These are phyloP conservation scores for Phania funesta DNA, from an alignment of 2,888 invertebrate species.

Conservation along the genomic window DNA sequence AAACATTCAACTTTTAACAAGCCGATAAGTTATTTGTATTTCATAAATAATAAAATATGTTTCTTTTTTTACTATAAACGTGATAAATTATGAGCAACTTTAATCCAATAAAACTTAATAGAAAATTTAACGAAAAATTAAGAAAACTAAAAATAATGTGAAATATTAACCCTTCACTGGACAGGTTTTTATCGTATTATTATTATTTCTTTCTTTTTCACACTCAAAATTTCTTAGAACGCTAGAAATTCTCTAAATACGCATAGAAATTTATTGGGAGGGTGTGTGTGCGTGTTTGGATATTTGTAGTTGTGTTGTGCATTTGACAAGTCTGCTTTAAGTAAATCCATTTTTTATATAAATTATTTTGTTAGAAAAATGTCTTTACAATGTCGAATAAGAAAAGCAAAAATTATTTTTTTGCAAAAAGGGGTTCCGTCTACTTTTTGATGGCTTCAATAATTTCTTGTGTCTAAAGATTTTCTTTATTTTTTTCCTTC, in stretches of 20 bases:
- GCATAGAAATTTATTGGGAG: not conserved
- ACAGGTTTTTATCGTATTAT: not conserved
- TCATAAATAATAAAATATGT: slow-evolving; percentile 25
- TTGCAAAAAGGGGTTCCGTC: too few species aligned
- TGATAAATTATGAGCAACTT: slow-evolving; percentile 48
- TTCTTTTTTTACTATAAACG: slow-evolving; percentile 15
- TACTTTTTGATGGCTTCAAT: too few species aligned
- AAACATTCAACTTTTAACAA: not conserved
- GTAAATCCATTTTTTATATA: slow-evolving; percentile 14
- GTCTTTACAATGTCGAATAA: not conserved
- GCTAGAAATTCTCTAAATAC: not conserved
- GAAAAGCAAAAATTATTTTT: too few species aligned
- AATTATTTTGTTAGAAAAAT: slow-evolving; percentile 31
- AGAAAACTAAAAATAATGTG: not conserved
- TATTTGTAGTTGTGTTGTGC: slow-evolving; percentile 1
- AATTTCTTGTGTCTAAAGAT: too few species aligned
- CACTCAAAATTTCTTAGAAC: not conserved
- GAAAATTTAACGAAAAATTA: slow-evolving; percentile 26
- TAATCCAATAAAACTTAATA: slow-evolving; percentile 58
- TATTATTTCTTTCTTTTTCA: not conserved
- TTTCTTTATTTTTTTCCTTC: too few species aligned
- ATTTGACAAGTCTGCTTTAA: slow-evolving; percentile 32
- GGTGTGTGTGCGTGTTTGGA: not conserved
- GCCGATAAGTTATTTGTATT: slow-evolving; percentile 22
- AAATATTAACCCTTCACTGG: not conserved